These are phyloP conservation scores for Armadillidium nasatum DNA, from an alignment of 1,140 invertebrate species.

Conservation along the genomic window DNA sequence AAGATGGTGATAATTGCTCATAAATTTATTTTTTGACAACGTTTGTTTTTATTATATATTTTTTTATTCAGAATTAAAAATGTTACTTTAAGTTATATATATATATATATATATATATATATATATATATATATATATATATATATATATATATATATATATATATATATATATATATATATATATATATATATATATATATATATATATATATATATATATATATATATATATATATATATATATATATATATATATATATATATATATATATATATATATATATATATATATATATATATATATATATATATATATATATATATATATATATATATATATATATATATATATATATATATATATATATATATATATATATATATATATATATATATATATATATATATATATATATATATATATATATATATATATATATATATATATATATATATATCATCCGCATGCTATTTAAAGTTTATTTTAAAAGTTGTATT, in stretches of 20 bases:
- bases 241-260: slow-evolving; percentile 8
- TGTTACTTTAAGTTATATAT: too few relatives aligned
- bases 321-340: slow-evolving; percentile 14
- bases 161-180: slow-evolving; percentile 14
- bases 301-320: slow-evolving; percentile 14
- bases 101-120: too few relatives aligned
- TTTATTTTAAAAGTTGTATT: too few relatives aligned
- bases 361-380: slow-evolving; percentile 3
- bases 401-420: slow-evolving; percentile 16
- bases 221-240: slow-evolving; percentile 3
- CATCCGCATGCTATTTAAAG: too few relatives aligned
- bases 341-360: slow-evolving; percentile 11
- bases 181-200: slow-evolving; percentile 9
- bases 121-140: too few relatives aligned
- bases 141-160: too few relatives aligned
- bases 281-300: neutral
- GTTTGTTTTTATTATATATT: too few relatives aligned
- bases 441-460: too few relatives aligned
- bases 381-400: slow-evolving; percentile 4
- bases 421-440: slow-evolving; percentile 3
- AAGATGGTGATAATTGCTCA: too few relatives aligned
- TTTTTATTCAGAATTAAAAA: too few relatives aligned
- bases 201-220: slow-evolving; percentile 22
- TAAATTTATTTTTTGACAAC: too few relatives aligned
- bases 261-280: slow-evolving; percentile 11